Percentiles rank a stretch among this genome's conserved stretches.
phyloP scores from a whole-genome alignment of 2,797 vertebrate species.

The Dermochelys coriacea region DNA sequence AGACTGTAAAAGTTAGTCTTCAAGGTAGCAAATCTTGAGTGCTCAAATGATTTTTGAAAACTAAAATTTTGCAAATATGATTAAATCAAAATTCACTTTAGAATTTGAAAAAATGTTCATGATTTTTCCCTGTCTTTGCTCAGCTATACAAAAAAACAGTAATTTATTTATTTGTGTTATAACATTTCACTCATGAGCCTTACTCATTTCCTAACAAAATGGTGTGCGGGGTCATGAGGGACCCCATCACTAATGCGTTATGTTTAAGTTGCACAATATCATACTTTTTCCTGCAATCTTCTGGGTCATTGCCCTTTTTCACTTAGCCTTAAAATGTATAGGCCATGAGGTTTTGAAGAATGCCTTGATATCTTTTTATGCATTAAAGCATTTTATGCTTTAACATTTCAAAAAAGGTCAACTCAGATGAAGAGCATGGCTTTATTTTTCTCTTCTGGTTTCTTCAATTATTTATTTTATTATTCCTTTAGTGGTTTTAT shows the following conservation, averaged over 20 bases:
- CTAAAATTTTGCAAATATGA: neutral
- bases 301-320: conserved; percentile 7
- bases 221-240: neutral
- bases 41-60: neutral
- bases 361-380: neutral
- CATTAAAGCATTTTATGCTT: conserved; percentile 47
- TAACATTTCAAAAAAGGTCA: conserved; percentile 48
- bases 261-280: neutral
- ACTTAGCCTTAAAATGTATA: conserved; percentile 49
- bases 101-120: neutral
- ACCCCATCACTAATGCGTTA: neutral
- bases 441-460: neutral
- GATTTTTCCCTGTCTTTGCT: neutral
- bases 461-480: conserved; percentile 38
- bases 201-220: neutral
- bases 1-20: neutral
- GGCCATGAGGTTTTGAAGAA: neutral
- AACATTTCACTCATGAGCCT: neutral
- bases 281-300: neutral
- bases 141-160: neutral
- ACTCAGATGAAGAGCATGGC: neutral
- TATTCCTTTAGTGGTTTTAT: neutral
- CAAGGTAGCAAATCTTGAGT: neutral
- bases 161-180: neutral
- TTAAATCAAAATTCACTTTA: neutral